Base-by-base conservation (phyloP, 2,113 vertebrate species). In the Clupea harengus region DNA sequence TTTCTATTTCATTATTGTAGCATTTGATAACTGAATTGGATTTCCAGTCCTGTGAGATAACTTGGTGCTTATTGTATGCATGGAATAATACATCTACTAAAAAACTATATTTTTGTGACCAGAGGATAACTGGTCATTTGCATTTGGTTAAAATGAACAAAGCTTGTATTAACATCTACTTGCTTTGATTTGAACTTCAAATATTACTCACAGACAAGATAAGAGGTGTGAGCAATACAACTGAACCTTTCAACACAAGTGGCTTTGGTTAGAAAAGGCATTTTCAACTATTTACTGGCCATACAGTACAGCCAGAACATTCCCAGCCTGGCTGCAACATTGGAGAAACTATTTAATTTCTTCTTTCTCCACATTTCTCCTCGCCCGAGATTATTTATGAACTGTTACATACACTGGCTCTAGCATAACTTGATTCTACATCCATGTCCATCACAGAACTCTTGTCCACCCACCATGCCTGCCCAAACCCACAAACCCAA, bases 1-100 rank as follows among this genome's bases (percentile, higher is more conserved):
- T 72, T 28, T 91, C 90, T 89, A 93, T 92, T 89, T 87, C 82
- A 47, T 83, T 89, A 90, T 92, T 91, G 89, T 83, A 90, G 83
- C 88, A 32, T 47, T 87, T 67, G 87, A 92, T 86, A 87, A 88
- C 83, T 57, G 64, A 44, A 83, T 82, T 85, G 89, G 52, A 72
- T 84, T 89, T 85, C 85, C 49, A 80, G 84, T 75, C 44, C 85
- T 54, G 81, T 84, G 72, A 78, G 72, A 78, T 78, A 78, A 15
- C 28, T 39, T 15, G 11, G 11, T 78, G 72, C 72, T 4, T 78
- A 32, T 32, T 78, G 25, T 39, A 78, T 78, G 72, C 39, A 39
- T 39, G 39, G 39, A 39, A n/a, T 67, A 25, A 5, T 78, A 39
- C 64, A 78, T 32, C 32, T 32, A 25, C 64, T 67, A 78, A 78